A percentile compares a stretch with the other conserved stretches of the same genome.
These are phyloP conservation scores for Ectobius pallidus DNA, from an alignment of 2,888 invertebrate genomes.

Conservation along the genomic window DNA sequence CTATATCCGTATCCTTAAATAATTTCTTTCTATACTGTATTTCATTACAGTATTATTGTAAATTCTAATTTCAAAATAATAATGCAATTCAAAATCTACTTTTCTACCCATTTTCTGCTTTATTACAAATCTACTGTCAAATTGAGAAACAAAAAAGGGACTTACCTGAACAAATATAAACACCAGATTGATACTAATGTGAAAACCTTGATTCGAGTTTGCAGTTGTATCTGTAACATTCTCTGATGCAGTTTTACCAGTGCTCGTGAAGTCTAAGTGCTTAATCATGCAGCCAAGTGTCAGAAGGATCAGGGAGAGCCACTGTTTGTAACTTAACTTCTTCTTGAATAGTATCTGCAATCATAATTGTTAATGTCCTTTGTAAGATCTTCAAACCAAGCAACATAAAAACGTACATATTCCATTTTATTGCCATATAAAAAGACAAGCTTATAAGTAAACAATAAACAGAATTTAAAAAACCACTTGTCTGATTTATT, in stretches of 20 bases:
- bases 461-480: no score
- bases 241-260: background rate
- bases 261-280: conserved; percentile 66
- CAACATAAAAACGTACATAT: no score
- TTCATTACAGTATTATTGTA: no score
- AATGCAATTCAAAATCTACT: no score
- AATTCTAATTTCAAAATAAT: no score
- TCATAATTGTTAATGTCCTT: conserved; percentile 45
- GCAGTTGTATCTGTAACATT: background rate
- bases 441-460: no score
- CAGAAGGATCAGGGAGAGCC: conserved; percentile 85
- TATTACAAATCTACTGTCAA: no score
- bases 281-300: conserved; percentile 92
- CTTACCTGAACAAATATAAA: conserved; percentile 58
- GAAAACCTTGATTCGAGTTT: conserved; percentile 43
- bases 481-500: no score
- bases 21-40: no score
- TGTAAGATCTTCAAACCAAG: background rate
- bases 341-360: conserved; percentile 85
- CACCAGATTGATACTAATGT: conserved; percentile 51
- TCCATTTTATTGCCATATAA: no score
- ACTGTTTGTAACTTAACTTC: conserved; percentile 78
- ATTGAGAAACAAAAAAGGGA: background rate
- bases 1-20: no score
- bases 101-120: no score